Base-by-base conservation (phyloP, 2,888 invertebrate species). In the Chloroclystis v-ata region DNA sequence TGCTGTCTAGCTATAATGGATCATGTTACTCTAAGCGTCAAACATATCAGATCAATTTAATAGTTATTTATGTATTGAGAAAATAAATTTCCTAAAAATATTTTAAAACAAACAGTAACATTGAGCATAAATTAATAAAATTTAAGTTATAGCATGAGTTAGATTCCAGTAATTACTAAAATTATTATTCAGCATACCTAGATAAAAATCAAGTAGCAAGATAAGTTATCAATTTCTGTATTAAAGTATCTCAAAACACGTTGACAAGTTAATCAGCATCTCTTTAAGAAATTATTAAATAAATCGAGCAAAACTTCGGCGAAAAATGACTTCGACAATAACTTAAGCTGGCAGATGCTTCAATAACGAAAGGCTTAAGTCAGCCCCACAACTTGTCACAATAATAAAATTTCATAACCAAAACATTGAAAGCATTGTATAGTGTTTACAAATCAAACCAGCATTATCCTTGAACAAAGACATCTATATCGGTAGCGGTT, bases 371-470 rank as follows among this genome's bases (percentile, higher is more conserved):
- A 80, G 82, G 82, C 70, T 82, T 82, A 82, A 69, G 65, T 63
- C 56, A 64, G 69, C 75, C 72, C 69, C 71, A 78, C 82, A 81
- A 84, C 86, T 85, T 85, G 85, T 85, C 85, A 84, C 67, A 80
- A 84, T 75, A 81, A 78, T 71, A 75, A 11, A 69, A 72, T 78
- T 82, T 80, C 82, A 83, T 85, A 86, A 84, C 79, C 78, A 78
- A 78, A 85, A 84, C 80, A 83, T 66, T 63, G 54, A 61, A 55
- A 74, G 83, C 82, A 83, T 82, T 82, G 82, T 73, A 67, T 62
- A 64, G 64, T 72, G 67, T 74, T 81, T 80, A 70, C 81, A 75
- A 78, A 77, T 75, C 72, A 78, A 76, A 76, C 77, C 79, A 75
- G 70, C 69, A 74, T 80, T 79, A 67, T 75, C 68, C 65, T 57